Evolutionary conservation across 2,113 vertebrate genomes (phyloP).

Genomic region (Podarcis raffonei): DNA sequence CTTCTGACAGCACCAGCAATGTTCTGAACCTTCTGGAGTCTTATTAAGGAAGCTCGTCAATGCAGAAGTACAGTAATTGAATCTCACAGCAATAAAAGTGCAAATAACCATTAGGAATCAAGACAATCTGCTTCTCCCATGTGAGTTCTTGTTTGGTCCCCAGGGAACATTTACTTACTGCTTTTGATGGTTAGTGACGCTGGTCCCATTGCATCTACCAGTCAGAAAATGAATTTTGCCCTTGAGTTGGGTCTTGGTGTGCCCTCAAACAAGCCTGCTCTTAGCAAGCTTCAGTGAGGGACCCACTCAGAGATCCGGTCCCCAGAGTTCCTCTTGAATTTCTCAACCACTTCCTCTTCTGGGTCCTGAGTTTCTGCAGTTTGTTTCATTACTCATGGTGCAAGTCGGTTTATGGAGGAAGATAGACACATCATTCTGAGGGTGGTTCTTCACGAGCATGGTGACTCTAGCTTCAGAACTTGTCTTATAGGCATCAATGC

Average conservation of each 20-base stretch:
- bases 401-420: not conserved
- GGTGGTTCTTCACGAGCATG: not conserved
- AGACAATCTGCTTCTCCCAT: conserved; percentile 23
- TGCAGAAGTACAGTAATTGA: conserved; percentile 63
- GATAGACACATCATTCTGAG: not conserved
- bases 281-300: not conserved
- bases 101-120: conserved; percentile 66
- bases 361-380: not conserved
- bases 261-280: not conserved
- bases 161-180: not conserved
- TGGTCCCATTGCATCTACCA: not conserved
- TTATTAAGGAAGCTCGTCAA: conserved; percentile 42
- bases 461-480: not conserved
- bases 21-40: conserved; percentile 66
- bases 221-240: not conserved
- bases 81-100: conserved; percentile 52
- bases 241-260: not conserved
- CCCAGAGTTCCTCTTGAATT: not conserved
- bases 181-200: not conserved
- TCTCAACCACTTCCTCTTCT: not conserved
- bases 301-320: not conserved
- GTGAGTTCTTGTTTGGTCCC: not conserved
- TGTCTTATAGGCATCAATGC: not conserved
- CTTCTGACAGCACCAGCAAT: conserved; percentile 35
- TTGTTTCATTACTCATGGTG: not conserved